Conservation (phyloP, 2,888 invertebrate genomes). For the Hipparchia semele region DNA sequence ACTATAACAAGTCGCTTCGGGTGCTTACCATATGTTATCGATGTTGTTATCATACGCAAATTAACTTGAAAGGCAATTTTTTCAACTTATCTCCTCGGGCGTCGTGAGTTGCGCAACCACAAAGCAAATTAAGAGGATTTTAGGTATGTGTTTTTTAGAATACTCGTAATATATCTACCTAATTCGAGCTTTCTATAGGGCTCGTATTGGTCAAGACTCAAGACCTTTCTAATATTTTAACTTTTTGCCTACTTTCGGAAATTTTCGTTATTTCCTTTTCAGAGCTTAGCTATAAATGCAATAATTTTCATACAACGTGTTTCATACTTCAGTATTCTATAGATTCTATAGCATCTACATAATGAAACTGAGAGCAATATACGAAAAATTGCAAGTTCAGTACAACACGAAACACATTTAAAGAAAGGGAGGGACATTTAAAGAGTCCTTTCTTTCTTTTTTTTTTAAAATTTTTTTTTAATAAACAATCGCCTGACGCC, state of each 20-base stretch:
- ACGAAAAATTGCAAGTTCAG: constrained; percentile 28
- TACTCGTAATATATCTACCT: neutral
- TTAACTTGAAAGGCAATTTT: constrained; percentile 31
- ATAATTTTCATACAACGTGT: too few relatives aligned
- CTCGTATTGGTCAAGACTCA: neutral
- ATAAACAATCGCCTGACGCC: constrained; percentile 55
- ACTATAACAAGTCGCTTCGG: constrained; percentile 31
- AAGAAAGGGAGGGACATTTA: constrained; percentile 38
- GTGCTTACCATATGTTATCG: constrained; percentile 45
- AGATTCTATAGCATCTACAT: too few relatives aligned
- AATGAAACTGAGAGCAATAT: too few relatives aligned
- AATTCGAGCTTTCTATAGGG: neutral
- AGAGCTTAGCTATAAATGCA: neutral
- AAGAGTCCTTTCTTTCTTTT: constrained; percentile 31
- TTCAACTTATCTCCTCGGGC: constrained; percentile 33
- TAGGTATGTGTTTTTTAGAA: neutral
- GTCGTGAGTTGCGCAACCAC: constrained; percentile 32
- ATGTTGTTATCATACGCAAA: constrained; percentile 41
- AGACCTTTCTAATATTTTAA: neutral
- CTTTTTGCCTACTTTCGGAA: neutral
- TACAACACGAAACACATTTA: constrained; percentile 34
- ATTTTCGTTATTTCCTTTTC: neutral
- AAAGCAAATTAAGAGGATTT: constrained; percentile 28
- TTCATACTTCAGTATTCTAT: too few relatives aligned
- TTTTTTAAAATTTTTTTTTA: constrained; percentile 13